These are phyloP conservation scores for Malurus alboscapulatus DNA, from an alignment of 2,113 vertebrate species.

Conservation along the genomic window DNA sequence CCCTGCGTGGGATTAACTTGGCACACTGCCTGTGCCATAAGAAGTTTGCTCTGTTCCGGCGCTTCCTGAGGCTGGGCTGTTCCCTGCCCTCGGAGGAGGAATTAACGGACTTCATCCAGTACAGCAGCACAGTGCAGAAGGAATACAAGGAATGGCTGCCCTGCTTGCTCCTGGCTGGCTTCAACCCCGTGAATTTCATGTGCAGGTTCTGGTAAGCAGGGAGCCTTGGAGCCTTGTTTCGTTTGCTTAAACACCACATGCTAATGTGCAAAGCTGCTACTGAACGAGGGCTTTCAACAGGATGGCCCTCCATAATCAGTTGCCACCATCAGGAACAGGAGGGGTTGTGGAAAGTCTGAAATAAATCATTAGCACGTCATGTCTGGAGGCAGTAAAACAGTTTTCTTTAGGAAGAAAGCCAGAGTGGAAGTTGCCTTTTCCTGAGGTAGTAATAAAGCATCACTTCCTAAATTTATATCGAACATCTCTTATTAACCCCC, in stretches of 20 bases:
- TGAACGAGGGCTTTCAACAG: background rate
- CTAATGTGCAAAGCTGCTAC: background rate
- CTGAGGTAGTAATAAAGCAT: background rate
- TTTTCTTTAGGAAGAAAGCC: background rate
- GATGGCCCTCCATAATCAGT: background rate
- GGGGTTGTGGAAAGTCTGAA: background rate
- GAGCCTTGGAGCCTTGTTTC: background rate
- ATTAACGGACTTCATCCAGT: conserved; percentile 55
- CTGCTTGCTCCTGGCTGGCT: conserved; percentile 82
- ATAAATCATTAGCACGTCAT: background rate
- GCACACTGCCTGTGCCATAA: conserved; percentile 68
- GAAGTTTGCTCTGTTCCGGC: conserved; percentile 70
- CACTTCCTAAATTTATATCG: rapidly evolving
- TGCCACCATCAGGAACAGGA: background rate
- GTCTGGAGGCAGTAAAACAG: background rate
- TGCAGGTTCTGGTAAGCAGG: conserved; percentile 76
- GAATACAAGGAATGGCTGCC: conserved; percentile 85
- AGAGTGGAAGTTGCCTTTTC: background rate
- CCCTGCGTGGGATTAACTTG: conserved; percentile 71
- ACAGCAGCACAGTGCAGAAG: conserved; percentile 12
- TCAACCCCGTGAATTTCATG: conserved; percentile 82
- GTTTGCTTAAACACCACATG: background rate
- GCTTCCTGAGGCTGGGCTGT: conserved; percentile 73
- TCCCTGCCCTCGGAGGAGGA: conserved; percentile 47
- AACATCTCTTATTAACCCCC: background rate